These are phyloP conservation scores for Ostrea denselamellosa DNA, from an alignment of 1,140 invertebrate species.

Conservation along the genomic window DNA sequence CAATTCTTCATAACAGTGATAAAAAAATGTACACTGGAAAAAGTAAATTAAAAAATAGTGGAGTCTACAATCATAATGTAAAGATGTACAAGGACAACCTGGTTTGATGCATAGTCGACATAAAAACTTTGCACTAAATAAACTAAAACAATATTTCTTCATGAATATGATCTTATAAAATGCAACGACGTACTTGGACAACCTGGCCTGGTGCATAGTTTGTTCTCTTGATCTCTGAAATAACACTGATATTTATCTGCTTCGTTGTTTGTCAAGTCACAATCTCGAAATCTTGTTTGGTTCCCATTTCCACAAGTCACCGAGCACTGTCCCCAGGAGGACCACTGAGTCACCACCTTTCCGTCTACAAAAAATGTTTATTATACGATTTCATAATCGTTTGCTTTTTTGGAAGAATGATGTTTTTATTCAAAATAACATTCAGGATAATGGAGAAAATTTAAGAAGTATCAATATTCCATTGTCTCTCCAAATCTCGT, in stretches of 20 bases:
- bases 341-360: not conserved
- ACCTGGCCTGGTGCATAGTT: not conserved
- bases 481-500: too few species aligned
- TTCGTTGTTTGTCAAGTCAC: not conserved
- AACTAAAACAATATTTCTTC: too few species aligned
- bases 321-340: not conserved
- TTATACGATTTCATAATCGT: too few species aligned
- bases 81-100: not conserved
- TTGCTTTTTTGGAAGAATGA: too few species aligned
- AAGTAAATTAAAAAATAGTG: too few species aligned
- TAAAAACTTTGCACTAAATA: too few species aligned
- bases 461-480: too few species aligned
- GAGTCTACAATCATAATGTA: too few species aligned
- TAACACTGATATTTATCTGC: not conserved
- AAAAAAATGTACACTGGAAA: too few species aligned
- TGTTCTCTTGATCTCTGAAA: not conserved
- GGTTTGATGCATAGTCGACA: not conserved
- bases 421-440: too few species aligned
- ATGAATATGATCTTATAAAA: not conserved
- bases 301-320: not conserved
- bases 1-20: not conserved
- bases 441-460: too few species aligned
- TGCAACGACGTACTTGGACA: not conserved
- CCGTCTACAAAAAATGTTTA: not conserved
- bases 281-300: not conserved